Base-by-base conservation (phyloP, 2,113 vertebrate genomes). In the Himantopus leucocephalus region DNA sequence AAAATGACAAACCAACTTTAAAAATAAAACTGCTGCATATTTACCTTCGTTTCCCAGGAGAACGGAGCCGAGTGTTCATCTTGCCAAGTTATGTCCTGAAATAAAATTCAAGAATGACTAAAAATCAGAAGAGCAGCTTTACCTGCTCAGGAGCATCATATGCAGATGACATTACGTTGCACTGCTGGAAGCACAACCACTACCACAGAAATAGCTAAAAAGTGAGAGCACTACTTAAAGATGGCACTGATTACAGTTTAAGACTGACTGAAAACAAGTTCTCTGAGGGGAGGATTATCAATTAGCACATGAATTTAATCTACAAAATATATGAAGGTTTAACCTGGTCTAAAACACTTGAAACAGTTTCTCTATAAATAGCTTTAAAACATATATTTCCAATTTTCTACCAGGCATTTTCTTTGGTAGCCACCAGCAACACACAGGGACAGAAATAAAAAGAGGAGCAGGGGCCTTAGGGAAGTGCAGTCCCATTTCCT, bases 1-100 rank as follows among this genome's bases (percentile, higher is more conserved):
- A 68, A 87, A 88, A 82, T 8, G 55, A 67, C 13, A 74, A 78
- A 62, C 30, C 34, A 56, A 84, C 30, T 43, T 63, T 23, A 29
- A 80, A 89, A 72, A 75, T 9, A 47, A 76, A 56, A 90, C 39
- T 43, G 60, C 29, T 79, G 80, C 62, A 87, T 58, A 98, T 97
- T 98, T 98, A 99, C 99, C 99, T 98, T 99, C 0, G 99, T 99
- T 98, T 99, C 99, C 99, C 99, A 99, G 55, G 99, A 99, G 98
- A 99, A 99, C 0, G 99, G 99, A 52, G 99, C 99, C 0, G 99
- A 99, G 83, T 99, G 99, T 94, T 99, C 99, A 98, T 99, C 99
- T 97, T 99, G 99, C 99, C 99, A 99, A 91, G 99, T 99, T 63
- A 99, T 98, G 74, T 99, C 99, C 99, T 99, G 90, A 91, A 99